A percentile compares a stretch with the other conserved stretches of the same genome.
phyloP scores from a whole-genome alignment of 2,888 invertebrate species.

The Melinaea menophilus region DNA sequence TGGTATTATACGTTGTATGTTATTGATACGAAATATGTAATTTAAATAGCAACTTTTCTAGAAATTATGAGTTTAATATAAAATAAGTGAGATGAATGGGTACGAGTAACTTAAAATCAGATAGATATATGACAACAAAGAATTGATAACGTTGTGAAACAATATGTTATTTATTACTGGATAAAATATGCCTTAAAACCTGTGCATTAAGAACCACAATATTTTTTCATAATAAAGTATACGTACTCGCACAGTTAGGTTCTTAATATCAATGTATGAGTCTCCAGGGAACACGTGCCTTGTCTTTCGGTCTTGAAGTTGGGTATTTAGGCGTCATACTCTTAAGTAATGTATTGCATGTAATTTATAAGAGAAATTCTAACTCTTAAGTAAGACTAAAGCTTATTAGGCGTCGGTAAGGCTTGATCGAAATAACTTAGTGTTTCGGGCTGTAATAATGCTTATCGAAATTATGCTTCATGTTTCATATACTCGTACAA shows the following conservation, averaged over 20 bases:
- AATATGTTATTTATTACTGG: background rate
- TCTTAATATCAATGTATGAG: slow-evolving; percentile 59
- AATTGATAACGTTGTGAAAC: background rate
- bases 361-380: slow-evolving; percentile 12
- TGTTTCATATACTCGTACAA: no score
- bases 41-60: no score
- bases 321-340: slow-evolving; percentile 25
- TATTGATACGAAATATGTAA: no score
- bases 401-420: background rate
- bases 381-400: background rate
- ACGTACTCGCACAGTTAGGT: slow-evolving; percentile 39
- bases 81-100: background rate
- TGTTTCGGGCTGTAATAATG: no score
- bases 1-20: background rate
- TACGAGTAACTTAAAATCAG: background rate
- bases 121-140: background rate
- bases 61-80: no score
- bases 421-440: no score
- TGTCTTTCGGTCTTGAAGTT: slow-evolving; percentile 30
- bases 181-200: background rate
- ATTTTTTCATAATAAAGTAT: background rate
- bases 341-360: slow-evolving; percentile 9
- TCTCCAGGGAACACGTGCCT: slow-evolving; percentile 43
- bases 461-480: no score
- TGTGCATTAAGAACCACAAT: background rate